These are phyloP conservation scores for Rhincodon typus DNA, from an alignment of 2,797 vertebrate genomes.

Conservation along the genomic window DNA sequence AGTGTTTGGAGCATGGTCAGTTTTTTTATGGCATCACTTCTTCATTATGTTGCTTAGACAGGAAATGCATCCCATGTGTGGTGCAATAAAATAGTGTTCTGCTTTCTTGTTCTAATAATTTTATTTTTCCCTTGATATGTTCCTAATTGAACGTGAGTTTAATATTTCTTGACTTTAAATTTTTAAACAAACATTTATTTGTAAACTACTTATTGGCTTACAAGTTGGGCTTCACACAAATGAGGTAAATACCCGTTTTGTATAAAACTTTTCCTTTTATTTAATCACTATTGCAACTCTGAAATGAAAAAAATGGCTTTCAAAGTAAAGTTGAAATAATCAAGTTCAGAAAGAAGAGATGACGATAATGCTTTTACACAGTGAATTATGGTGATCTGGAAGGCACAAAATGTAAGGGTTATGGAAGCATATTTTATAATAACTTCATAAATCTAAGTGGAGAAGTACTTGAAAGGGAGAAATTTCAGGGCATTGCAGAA, in stretches of 20 bases:
- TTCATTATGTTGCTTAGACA: neutral
- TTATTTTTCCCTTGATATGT: neutral
- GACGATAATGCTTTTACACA: too few relatives aligned
- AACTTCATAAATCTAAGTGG: neutral
- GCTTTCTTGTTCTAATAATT: neutral
- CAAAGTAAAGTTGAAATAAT: neutral
- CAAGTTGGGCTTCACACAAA: neutral
- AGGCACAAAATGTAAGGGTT: neutral
- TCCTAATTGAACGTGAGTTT: neutral
- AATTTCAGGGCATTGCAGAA: neutral
- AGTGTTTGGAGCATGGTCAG: constrained; percentile 1
- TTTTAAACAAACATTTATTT: neutral
- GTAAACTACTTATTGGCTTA: neutral
- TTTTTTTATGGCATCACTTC: neutral
- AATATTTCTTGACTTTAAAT: neutral
- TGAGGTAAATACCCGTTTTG: neutral
- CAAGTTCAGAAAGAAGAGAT: neutral
- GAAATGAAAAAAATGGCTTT: neutral
- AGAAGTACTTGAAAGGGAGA: neutral
- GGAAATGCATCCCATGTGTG: neutral
- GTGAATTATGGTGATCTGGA: neutral
- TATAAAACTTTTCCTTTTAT: neutral
- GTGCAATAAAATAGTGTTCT: neutral
- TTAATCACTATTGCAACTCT: neutral
- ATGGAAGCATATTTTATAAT: neutral